Evolutionary conservation across 2,888 invertebrate species (phyloP).

Genomic region (Ceriagrion tenellum): DNA sequence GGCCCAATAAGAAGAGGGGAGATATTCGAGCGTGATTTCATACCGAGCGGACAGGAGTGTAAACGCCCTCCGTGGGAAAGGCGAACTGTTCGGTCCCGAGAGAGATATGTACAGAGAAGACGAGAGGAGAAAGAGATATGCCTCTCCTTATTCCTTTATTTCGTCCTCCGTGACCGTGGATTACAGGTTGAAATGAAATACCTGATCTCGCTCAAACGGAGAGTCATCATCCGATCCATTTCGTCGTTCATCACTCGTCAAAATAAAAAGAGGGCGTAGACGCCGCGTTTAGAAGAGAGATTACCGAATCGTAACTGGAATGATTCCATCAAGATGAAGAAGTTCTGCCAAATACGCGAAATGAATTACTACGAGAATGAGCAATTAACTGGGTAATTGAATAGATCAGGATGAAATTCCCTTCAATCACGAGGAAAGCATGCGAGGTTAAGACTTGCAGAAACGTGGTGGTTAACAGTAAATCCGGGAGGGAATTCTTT

Average conservation of each 20-base stretch:
- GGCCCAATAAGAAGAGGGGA: background rate
- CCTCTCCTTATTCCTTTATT: background rate
- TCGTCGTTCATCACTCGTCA: background rate
- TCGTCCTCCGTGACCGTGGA: conserved; percentile 46
- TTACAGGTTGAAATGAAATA: conserved; percentile 29
- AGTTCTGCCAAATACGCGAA: no score
- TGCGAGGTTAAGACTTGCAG: no score
- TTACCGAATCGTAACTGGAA: background rate
- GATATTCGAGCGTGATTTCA: background rate
- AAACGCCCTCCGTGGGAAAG: conserved; percentile 56
- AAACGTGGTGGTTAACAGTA: no score
- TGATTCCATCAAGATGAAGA: background rate
- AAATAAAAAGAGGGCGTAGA: background rate
- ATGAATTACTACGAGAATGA: no score
- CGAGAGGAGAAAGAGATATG: background rate
- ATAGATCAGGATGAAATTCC: no score
- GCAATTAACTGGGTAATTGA: no score
- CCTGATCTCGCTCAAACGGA: background rate
- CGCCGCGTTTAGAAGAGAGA: background rate
- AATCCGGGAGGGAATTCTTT: no score
- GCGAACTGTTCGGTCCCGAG: background rate
- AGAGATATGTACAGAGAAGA: background rate
- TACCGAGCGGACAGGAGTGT: background rate
- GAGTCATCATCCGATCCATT: background rate
- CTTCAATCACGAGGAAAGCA: no score